Evolutionary conservation across 1,140 invertebrate genomes (phyloP), one percentile per base, ranked within the genome.

Genomic region (Drosophila nasuta): DNA sequence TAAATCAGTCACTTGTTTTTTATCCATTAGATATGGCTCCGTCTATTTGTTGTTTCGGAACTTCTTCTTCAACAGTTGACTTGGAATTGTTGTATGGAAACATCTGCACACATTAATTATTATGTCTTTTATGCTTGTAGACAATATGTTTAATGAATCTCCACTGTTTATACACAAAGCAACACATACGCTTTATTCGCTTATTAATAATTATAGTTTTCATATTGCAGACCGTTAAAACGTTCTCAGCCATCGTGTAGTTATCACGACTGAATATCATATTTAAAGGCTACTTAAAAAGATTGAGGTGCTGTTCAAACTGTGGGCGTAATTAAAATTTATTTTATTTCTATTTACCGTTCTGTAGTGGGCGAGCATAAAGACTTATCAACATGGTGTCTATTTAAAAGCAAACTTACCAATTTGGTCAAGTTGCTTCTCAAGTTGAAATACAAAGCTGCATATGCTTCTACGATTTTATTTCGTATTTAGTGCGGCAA

Each of bases 1-100:
- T 66, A 76, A 72, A 72, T 76, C 74, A 65, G 67, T 46, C 73
- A 71, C 60, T 75, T 71, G 72, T 75, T 75, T 75, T 75, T 75
- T 75, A 33, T 48, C 51, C 57, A 75, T 75, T 70, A 25, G 72
- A 62, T 41, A 75, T 62, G 72, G 43, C 56, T 38, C 64, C 64
- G 48, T 28, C 64, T n/a, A 66, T 66, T 48, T 33, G 41, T 25
- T 66, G 64, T 66, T 62, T 57, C 5, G 5, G 43, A 30, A 8
- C 56, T 28, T 17, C 17, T 52, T 51, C 49, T 25, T 57, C 4
- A 3, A 20, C 57, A 43, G 11, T 25, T 25, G 20, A 4, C 51
- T 13, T 10, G 3, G 15, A 6, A 20, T 30, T 35, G 20, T 62
- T 62, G 46, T 62, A 65, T 43, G 62, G 51, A 54, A 54, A 41